These are phyloP conservation scores for Penaeus japonicus DNA, from an alignment of 1,140 invertebrate species.

Conservation along the genomic window DNA sequence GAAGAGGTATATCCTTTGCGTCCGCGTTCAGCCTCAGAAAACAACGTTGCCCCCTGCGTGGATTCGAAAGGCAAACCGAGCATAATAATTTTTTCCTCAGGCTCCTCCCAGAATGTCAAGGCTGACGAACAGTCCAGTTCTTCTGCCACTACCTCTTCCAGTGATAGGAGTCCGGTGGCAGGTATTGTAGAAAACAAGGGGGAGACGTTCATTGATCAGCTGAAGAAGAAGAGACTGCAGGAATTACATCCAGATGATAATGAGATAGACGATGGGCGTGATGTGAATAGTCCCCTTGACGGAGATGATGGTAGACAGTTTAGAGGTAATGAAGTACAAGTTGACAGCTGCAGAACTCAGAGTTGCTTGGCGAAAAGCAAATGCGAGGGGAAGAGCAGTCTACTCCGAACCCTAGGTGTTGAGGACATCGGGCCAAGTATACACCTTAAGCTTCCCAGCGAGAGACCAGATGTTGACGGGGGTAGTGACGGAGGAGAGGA, in stretches of 20 bases:
- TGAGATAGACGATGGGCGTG: no score
- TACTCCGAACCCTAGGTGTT: background rate
- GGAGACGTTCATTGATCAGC: background rate
- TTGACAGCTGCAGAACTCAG: no score
- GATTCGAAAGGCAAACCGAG: constrained; percentile 11
- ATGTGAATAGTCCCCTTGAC: no score
- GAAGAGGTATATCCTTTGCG: constrained; percentile 17
- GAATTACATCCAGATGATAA: no score
- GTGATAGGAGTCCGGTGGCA: constrained; percentile 31
- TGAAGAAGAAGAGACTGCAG: no score
- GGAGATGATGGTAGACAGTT: no score
- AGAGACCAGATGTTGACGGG: background rate
- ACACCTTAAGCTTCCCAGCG: no score
- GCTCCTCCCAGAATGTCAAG: background rate
- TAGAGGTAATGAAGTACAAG: no score
- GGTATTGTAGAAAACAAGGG: background rate
- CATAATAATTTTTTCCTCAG: constrained; percentile 34
- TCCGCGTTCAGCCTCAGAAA: constrained; percentile 45
- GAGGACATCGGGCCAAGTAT: no score
- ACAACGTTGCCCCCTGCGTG: constrained; percentile 25
- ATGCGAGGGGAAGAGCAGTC: background rate
- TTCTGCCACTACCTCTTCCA: constrained; percentile 37
- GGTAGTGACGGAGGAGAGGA: background rate
- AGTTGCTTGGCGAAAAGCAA: no score
- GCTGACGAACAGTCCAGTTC: constrained; percentile 15